Conservation (phyloP, 2,888 invertebrate genomes). For the Itoplectis maculator region DNA sequence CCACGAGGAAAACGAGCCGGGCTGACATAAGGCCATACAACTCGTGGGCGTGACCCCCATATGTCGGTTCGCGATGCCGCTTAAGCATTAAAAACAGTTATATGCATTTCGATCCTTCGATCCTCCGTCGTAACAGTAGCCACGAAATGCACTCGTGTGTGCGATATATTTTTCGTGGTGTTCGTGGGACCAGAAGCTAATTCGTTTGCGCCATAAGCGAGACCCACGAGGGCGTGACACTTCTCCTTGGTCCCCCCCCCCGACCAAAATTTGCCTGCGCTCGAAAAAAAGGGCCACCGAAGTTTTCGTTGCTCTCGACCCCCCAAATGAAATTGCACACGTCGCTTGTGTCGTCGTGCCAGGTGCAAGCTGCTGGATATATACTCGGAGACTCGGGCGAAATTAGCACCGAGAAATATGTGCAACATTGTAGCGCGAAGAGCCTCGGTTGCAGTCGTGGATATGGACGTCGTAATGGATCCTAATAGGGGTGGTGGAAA, state of each 20-base stretch:
- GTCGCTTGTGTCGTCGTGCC: neutral
- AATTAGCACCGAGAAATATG: slow-evolving; percentile 10
- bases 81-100: slow-evolving; percentile 44
- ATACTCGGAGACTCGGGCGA: neutral
- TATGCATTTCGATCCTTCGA: slow-evolving; percentile 53
- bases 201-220: slow-evolving; percentile 64
- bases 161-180: neutral
- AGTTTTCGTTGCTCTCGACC: slow-evolving; percentile 46
- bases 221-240: slow-evolving; percentile 68
- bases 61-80: slow-evolving; percentile 58
- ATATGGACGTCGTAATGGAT: neutral
- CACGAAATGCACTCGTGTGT: no score
- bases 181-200: slow-evolving; percentile 50
- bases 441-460: neutral
- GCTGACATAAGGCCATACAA: slow-evolving; percentile 76
- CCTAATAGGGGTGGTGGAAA: neutral
- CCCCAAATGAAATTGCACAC: neutral
- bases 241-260: slow-evolving; percentile 39
- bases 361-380: slow-evolving; percentile 26
- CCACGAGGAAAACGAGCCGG: slow-evolving; percentile 69
- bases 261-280: slow-evolving; percentile 59
- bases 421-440: slow-evolving; percentile 21
- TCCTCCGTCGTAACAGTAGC: slow-evolving; percentile 1
- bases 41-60: slow-evolving; percentile 73
- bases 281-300: slow-evolving; percentile 58